These are phyloP conservation scores for Crocallis elinguaria DNA, from an alignment of 2,888 invertebrate genomes.

Conservation along the genomic window DNA sequence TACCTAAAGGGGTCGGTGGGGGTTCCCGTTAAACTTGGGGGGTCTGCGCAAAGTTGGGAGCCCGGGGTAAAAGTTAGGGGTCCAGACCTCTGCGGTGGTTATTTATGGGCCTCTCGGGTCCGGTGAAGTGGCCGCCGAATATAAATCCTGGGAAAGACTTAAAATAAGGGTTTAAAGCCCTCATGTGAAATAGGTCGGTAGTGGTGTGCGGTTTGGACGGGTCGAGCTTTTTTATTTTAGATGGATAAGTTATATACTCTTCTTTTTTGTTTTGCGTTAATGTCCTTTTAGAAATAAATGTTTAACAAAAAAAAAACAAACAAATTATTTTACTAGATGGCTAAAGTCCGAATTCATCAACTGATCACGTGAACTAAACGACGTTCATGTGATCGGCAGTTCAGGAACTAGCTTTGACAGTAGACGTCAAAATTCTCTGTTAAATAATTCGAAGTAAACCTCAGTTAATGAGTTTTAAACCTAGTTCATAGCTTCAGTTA, in stretches of 20 bases:
- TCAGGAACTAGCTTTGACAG: too few species aligned
- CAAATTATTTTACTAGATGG: too few species aligned
- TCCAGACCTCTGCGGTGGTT: slow-evolving; percentile 71
- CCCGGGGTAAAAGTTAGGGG: slow-evolving; percentile 55
- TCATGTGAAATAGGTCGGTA: slow-evolving; percentile 44
- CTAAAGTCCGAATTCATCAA: too few species aligned
- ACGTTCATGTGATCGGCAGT: too few species aligned
- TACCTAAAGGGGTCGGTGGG: slow-evolving; percentile 35
- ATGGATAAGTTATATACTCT: slow-evolving; percentile 19
- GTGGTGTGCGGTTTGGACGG: slow-evolving; percentile 35
- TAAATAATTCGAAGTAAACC: too few species aligned
- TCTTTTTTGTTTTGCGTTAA: neutral
- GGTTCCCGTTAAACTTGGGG: slow-evolving; percentile 24
- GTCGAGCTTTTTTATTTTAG: slow-evolving; percentile 30
- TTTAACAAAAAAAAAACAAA: too few species aligned
- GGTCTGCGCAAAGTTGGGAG: slow-evolving; percentile 39
- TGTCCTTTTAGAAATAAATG: neutral
- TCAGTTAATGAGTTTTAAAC: too few species aligned
- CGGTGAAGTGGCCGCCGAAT: slow-evolving; percentile 79
- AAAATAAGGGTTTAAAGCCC: slow-evolving; percentile 63
- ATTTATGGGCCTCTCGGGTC: slow-evolving; percentile 83
- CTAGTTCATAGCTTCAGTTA: too few species aligned
- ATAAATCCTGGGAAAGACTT: slow-evolving; percentile 81
- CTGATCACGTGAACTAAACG: too few species aligned
- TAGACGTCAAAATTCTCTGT: too few species aligned